Conservation (phyloP, 2,888 invertebrate genomes). For the Linhomoeus sp. region DNA sequence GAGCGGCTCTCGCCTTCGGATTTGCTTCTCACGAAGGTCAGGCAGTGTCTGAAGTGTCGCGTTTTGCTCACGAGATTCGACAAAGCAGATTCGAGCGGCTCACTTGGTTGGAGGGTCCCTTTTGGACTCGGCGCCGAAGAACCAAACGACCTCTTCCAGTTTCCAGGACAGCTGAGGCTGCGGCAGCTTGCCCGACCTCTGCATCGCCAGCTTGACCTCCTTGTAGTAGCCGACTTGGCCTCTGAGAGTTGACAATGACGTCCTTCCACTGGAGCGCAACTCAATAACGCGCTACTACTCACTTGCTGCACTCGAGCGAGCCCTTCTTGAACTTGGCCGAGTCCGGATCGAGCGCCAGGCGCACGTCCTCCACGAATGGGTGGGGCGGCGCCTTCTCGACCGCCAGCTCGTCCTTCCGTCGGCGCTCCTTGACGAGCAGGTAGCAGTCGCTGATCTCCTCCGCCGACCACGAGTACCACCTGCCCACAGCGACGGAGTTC, state of each 20-base stretch:
- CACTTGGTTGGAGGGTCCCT: constrained; percentile 5
- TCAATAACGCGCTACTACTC: no score
- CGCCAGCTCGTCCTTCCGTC: no score
- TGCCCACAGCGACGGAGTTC: constrained; percentile 9
- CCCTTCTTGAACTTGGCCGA: no score
- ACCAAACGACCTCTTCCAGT: constrained; percentile 17
- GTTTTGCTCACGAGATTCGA: background rate
- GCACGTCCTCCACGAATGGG: no score
- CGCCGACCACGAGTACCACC: constrained; percentile 7
- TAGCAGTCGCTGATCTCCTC: background rate
- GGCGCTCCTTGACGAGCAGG: background rate
- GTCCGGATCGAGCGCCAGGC: no score
- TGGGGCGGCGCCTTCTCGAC: no score
- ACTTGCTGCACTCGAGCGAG: no score
- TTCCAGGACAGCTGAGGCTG: constrained; percentile 14
- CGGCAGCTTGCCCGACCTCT: background rate
- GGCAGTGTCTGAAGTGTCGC: background rate
- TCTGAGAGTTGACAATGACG: no score
- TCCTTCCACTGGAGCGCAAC: no score
- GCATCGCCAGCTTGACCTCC: no score
- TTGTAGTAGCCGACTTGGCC: no score
- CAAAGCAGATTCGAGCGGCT: background rate
- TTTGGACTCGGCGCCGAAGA: constrained; percentile 12
- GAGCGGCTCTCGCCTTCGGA: no score
- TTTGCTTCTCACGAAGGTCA: background rate